Conservation (phyloP, 2,797 vertebrate genomes). For the Phataginus tricuspis region DNA sequence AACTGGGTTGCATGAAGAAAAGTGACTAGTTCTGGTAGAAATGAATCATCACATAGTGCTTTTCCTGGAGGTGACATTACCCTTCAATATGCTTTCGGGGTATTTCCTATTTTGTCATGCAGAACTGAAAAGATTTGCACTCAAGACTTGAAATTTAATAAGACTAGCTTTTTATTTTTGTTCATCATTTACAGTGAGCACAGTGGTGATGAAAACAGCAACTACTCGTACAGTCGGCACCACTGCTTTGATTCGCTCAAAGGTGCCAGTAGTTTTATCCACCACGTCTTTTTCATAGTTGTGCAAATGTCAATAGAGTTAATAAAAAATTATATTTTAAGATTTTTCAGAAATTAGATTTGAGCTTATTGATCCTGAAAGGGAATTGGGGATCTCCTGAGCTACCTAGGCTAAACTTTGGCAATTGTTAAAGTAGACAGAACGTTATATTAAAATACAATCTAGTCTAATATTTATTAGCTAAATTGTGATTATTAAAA, state of each 20-base stretch:
- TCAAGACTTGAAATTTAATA: background rate
- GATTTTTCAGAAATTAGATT: background rate
- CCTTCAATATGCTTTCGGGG: background rate
- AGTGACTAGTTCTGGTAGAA: background rate
- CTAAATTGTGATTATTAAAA: background rate
- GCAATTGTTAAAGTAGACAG: background rate
- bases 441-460: background rate
- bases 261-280: background rate
- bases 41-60: background rate
- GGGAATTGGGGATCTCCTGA: background rate
- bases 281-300: background rate
- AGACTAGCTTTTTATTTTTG: conserved; percentile 7
- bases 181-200: background rate
- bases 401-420: background rate
- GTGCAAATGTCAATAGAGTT: background rate
- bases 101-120: background rate
- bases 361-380: background rate
- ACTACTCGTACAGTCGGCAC: background rate
- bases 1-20: background rate
- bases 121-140: background rate
- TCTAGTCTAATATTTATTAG: background rate
- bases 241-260: background rate
- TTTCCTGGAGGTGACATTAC: background rate
- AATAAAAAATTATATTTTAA: background rate
- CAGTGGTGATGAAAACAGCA: background rate